These are phyloP conservation scores for Platysternon megacephalum DNA, from an alignment of 2,113 vertebrate species.

Conservation along the genomic window DNA sequence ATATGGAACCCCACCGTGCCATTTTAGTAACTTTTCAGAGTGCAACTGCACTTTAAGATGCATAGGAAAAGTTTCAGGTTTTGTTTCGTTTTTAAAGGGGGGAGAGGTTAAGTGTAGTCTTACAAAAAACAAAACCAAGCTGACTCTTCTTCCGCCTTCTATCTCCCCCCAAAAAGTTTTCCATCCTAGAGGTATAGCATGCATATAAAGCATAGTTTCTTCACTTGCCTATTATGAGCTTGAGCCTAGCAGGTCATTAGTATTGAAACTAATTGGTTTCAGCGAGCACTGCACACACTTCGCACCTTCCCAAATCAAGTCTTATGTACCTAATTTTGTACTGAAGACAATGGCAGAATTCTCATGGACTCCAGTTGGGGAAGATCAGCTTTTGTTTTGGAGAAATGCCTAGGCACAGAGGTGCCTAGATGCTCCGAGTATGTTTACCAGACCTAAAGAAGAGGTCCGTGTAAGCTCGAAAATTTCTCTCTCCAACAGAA, in stretches of 20 bases:
- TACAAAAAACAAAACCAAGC: neutral
- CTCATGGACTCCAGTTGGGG: neutral
- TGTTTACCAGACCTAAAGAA: neutral
- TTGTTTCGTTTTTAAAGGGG: neutral
- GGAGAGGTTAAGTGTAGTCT: neutral
- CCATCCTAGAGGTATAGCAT: neutral
- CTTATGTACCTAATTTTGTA: neutral
- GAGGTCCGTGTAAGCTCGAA: neutral
- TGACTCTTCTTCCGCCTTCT: neutral
- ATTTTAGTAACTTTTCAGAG: neutral
- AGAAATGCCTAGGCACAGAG: neutral
- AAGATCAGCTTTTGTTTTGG: neutral
- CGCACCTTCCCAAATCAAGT: neutral
- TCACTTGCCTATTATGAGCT: neutral
- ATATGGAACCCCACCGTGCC: neutral
- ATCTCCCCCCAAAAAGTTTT: neutral
- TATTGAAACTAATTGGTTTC: neutral
- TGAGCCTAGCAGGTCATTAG: neutral
- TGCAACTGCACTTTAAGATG: neutral
- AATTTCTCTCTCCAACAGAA: neutral
- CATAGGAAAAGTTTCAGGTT: neutral
- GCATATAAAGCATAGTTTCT: neutral
- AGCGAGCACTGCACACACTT: neutral
- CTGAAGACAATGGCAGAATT: neutral
- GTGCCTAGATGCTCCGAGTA: neutral